Evolutionary conservation across 2,797 vertebrate genomes (phyloP), one percentile per base, ranked within the genome.

Genomic region (Cyclopterus lumpus): DNA sequence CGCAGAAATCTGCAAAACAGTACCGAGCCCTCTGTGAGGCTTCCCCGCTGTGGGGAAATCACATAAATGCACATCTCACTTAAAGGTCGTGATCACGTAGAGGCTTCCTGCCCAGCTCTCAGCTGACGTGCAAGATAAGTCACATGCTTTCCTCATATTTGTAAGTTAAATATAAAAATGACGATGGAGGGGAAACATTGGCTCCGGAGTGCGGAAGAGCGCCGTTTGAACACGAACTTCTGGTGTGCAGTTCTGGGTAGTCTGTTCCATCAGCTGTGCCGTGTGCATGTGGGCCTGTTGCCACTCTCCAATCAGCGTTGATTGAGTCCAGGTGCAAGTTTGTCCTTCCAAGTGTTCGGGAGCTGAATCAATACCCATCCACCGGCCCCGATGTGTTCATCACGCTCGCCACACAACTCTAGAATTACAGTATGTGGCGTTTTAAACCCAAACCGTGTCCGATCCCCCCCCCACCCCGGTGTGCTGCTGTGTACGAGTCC

Each of bases 251-350:
- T 60, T 16, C 55, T 26, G 69, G 28, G 49, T 11, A 0, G 58
- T 16, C 73, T 63, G 78, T 82, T 67, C 79, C 66, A 42, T 92
- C 90, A 91, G 89, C 88, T 92, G 91, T 57, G 79, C 16, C 74
- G 74, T 60, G 68, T 40, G 75, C 63, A 42, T 48, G 82, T 51
- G 82, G 89, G 92, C 91, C 81, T 28, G 72, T 62, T 88, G 90
- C 91, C 91, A 86, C 80, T 71, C 77, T 84, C 90, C 90, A 92
- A 93, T 93, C 93, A 91, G 64, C 81, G 63, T 3, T 90, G 90
- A 93, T 91, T 89, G 91, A 90, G 89, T 91, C 89, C 91, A 93
- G 91, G 89, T 93, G 93, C 88, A 59, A 60, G 89, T 89, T 86
- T 91, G 92, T 92, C 91, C 91, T 92, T 93, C 91, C 90, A 91